Conservation (phyloP, 2,888 invertebrate species). For the Diarsia rubi region DNA sequence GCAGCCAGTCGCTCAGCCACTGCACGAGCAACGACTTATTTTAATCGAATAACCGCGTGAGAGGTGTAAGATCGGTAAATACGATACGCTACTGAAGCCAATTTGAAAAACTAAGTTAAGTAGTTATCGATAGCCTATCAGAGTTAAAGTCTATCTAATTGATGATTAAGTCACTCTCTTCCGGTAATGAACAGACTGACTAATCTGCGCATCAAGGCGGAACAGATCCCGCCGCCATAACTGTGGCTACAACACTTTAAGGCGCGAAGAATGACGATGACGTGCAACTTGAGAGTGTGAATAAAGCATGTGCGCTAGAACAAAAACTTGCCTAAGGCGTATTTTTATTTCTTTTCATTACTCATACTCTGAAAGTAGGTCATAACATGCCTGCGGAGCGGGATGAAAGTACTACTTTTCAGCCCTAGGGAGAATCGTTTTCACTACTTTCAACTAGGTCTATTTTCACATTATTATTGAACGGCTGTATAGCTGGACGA, state of each 20-base stretch:
- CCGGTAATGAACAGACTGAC: conserved; percentile 69
- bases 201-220: conserved; percentile 73
- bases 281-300: conserved; percentile 9
- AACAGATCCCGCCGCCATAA: conserved; percentile 67
- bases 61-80: background rate
- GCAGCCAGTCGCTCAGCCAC: background rate
- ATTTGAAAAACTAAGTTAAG: background rate
- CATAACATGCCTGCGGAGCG: too few species aligned
- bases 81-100: background rate
- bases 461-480: too few species aligned
- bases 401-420: too few species aligned
- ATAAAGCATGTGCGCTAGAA: conserved; percentile 13
- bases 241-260: conserved; percentile 1
- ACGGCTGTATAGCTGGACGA: too few species aligned
- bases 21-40: background rate
- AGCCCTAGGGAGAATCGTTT: too few species aligned
- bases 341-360: too few species aligned
- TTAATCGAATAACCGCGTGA: background rate
- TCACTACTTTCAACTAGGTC: too few species aligned
- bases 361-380: too few species aligned
- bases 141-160: conserved; percentile 28
- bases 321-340: conserved; percentile 8
- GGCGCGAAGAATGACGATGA: conserved; percentile 28
- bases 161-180: conserved; percentile 66
- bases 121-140: conserved; percentile 20